phyloP scores from a whole-genome alignment of 2,888 invertebrate genomes.

The Tetheella fluctuosa region DNA sequence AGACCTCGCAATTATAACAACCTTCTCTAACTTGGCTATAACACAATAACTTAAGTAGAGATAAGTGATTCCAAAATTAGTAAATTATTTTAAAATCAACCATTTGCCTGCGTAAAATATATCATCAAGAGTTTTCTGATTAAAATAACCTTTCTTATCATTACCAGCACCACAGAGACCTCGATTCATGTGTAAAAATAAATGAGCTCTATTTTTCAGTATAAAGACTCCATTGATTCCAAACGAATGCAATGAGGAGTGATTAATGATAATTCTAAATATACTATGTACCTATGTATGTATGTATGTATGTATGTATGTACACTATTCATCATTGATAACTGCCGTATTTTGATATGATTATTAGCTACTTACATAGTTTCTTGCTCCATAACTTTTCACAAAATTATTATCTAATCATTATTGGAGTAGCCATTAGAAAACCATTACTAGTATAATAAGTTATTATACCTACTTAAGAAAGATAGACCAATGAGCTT shows the following conservation, averaged over 20 bases:
- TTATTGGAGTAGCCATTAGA: background rate
- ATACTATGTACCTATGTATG: no score
- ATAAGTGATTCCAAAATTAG: background rate
- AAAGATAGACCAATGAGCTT: no score
- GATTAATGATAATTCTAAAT: slow-evolving; percentile 64
- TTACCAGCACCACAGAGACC: slow-evolving; percentile 39
- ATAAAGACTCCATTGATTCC: slow-evolving; percentile 69
- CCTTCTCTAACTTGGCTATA: no score
- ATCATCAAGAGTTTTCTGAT: background rate
- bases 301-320: no score
- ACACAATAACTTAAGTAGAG: no score
- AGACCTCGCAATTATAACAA: background rate
- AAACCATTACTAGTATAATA: background rate
- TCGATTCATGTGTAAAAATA: slow-evolving; percentile 57
- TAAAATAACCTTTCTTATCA: slow-evolving; percentile 34
- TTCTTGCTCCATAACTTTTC: slow-evolving; percentile 20
- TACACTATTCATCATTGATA: slow-evolving; percentile 41
- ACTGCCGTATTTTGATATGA: slow-evolving; percentile 36
- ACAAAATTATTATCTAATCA: background rate
- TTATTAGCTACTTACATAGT: slow-evolving; percentile 24
- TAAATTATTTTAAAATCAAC: background rate
- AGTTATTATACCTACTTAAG: no score
- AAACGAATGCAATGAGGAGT: slow-evolving; percentile 65
- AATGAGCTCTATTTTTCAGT: slow-evolving; percentile 49
- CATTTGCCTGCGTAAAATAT: background rate